Evolutionary conservation across 1,140 invertebrate species (phyloP).

Genomic region (Cheumatopsyche charites): DNA sequence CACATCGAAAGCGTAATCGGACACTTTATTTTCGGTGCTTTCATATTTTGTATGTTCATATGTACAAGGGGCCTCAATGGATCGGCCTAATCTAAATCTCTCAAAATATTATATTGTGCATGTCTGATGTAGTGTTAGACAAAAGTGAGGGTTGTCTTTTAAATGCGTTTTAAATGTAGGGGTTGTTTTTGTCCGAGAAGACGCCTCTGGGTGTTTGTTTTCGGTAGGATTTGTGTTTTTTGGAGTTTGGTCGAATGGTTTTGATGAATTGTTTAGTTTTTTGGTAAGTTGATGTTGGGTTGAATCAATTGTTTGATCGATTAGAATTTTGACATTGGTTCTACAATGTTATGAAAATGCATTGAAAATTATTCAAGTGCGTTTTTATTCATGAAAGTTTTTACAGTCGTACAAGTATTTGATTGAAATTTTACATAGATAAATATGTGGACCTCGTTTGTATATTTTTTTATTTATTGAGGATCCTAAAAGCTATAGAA

Average conservation of each 20-base stretch:
- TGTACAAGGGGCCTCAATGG: conserved; percentile 46
- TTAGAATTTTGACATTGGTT: no score
- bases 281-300: no score
- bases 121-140: conserved; percentile 9
- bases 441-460: no score
- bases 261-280: neutral
- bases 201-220: conserved; percentile 46
- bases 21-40: conserved; percentile 46
- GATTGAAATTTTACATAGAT: no score
- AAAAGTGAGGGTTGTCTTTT: neutral
- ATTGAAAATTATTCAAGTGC: no score
- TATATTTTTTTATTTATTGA: no score
- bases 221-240: conserved; percentile 14
- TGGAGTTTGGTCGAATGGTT: no score
- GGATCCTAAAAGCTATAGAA: no score
- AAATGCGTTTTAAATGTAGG: neutral
- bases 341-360: no score
- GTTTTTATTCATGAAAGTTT: no score
- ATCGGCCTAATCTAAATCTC: conserved; percentile 48
- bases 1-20: conserved; percentile 39
- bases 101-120: conserved; percentile 43
- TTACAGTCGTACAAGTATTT: no score
- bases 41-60: conserved; percentile 44
- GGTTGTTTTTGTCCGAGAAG: conserved; percentile 21
- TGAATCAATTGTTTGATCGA: no score